These are phyloP conservation scores for Philhelius pedissequus DNA, from an alignment of 2,888 invertebrate species.

Conservation along the genomic window DNA sequence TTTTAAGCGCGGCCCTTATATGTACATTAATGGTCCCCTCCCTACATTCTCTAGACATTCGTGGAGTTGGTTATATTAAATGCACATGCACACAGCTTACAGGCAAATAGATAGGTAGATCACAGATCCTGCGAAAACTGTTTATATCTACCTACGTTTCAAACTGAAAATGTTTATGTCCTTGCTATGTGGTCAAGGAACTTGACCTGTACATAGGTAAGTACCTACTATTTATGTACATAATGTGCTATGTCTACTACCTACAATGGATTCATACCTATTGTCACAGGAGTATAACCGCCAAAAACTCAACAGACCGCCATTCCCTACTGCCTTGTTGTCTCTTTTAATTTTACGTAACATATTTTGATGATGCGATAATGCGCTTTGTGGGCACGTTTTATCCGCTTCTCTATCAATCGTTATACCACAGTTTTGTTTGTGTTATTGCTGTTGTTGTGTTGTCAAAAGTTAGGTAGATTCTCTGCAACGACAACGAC, in stretches of 20 bases:
- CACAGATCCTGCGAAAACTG: too few species aligned
- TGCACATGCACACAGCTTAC: too few species aligned
- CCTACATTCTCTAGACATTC: too few species aligned
- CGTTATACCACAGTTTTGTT: neutral
- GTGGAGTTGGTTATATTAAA: too few species aligned
- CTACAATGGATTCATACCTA: neutral
- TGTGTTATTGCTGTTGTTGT: neutral
- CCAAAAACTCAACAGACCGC: neutral
- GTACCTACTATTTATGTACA: too few species aligned
- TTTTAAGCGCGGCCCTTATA: too few species aligned
- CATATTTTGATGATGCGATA: conserved; percentile 2
- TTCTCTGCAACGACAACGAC: neutral
- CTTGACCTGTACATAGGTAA: too few species aligned
- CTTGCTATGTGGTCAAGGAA: neutral
- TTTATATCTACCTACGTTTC: too few species aligned
- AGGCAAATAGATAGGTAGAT: too few species aligned
- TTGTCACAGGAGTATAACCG: neutral
- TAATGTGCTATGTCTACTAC: too few species aligned
- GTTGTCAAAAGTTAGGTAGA: too few species aligned
- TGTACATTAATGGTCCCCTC: too few species aligned
- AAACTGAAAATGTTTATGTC: neutral
- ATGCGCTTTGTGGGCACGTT: conserved; percentile 40
- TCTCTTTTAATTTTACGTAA: neutral
- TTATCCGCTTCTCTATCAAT: conserved; percentile 33
- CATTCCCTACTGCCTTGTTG: neutral